Evolutionary conservation across 2,888 invertebrate genomes (phyloP).

Genomic region (Lysandra bellargus): DNA sequence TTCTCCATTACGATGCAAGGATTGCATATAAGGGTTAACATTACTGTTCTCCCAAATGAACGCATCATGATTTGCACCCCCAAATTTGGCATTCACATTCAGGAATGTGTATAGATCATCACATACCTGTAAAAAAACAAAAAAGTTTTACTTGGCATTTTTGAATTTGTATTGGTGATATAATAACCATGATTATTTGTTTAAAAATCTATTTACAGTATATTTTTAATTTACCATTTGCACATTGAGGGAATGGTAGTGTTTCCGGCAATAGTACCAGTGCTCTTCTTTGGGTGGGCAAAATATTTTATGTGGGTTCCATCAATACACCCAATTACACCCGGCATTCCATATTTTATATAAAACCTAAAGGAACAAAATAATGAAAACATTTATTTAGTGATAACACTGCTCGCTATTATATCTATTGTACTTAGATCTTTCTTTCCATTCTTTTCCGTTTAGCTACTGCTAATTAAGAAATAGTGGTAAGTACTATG

Average conservation of each 20-base stretch:
- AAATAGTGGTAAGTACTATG: background rate
- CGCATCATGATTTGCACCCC: constrained; percentile 38
- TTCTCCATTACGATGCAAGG: constrained; percentile 32
- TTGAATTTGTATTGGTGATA: too few species aligned
- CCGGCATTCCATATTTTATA: background rate
- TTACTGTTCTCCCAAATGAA: constrained; percentile 40
- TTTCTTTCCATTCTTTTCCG: too few species aligned
- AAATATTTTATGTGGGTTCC: constrained; percentile 37
- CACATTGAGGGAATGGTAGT: too few species aligned
- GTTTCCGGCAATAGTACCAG: constrained; percentile 35
- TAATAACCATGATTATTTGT: too few species aligned
- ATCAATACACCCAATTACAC: background rate
- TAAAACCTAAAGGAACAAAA: background rate
- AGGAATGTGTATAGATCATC: constrained; percentile 34
- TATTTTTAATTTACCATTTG: constrained; percentile 38
- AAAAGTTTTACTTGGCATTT: too few species aligned
- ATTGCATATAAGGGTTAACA: constrained; percentile 33
- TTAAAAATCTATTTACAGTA: too few species aligned
- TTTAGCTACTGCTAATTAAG: background rate
- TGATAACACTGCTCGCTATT: too few species aligned
- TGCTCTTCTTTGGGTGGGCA: constrained; percentile 36
- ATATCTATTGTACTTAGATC: too few species aligned
- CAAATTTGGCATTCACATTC: constrained; percentile 38
- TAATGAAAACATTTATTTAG: too few species aligned
- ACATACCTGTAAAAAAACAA: constrained; percentile 34